Evolutionary conservation across 30 jellyfish, hydroid and myxozoan genomes (phyloP).

Genomic region (Sanderia malayensis): DNA sequence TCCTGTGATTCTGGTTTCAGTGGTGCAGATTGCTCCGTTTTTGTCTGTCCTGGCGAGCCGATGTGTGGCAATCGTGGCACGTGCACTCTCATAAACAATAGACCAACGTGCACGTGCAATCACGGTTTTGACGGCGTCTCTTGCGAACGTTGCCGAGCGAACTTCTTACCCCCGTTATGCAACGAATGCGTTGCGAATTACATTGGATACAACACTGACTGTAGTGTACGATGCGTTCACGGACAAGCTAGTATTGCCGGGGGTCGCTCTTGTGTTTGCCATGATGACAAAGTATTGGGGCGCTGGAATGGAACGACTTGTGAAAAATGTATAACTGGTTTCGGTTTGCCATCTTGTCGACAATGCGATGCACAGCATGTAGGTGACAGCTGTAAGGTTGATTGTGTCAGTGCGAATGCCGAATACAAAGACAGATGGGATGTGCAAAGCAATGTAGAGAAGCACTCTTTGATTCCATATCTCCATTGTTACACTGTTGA

Average conservation of each 20-base stretch:
- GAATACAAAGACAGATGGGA: conserved; percentile 40
- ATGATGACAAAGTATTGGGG: conserved; percentile 23
- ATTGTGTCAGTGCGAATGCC: conserved; percentile 50
- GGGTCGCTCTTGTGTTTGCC: conserved; percentile 47
- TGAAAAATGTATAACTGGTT: conserved; percentile 44
- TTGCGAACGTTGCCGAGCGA: conserved; percentile 42
- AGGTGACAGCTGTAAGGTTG: conserved; percentile 42
- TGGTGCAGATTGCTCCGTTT: conserved; percentile 45
- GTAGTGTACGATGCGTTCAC: conserved; percentile 50
- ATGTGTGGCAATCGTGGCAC: conserved; percentile 51
- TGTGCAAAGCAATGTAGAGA: conserved; percentile 1
- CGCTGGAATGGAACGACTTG: conserved; percentile 60
- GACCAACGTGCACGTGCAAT: conserved; percentile 48
- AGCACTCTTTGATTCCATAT: conserved; percentile 33
- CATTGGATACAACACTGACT: conserved; percentile 58
- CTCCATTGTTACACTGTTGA: conserved; percentile 18
- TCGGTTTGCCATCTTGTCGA: conserved; percentile 45
- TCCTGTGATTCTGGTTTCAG: conserved; percentile 63
- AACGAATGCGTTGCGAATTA: conserved; percentile 44
- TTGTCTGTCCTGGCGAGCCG: conserved; percentile 68
- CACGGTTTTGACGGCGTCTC: conserved; percentile 64
- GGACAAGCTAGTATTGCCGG: conserved; percentile 41
- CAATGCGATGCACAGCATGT: conserved; percentile 46
- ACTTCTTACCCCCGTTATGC: conserved; percentile 52
- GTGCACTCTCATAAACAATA: conserved; percentile 24